phyloP scores from a whole-genome alignment of 2,797 vertebrate genomes.

The Microctenopoma lineatum region DNA sequence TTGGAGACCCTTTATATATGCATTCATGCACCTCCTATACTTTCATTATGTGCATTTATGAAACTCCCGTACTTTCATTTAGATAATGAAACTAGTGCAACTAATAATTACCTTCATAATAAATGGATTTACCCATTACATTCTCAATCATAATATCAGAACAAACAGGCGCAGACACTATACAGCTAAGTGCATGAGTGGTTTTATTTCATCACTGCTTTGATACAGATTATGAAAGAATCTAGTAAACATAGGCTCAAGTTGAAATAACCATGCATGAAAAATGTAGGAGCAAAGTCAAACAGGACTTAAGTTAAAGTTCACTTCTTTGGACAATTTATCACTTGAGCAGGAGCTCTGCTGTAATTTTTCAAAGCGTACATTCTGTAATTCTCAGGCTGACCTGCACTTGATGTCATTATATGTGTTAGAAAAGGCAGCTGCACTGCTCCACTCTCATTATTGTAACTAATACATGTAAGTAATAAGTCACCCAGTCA shows the following conservation, averaged over 20 bases:
- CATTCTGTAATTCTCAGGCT: constrained; percentile 30
- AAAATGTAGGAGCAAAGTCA: constrained; percentile 17
- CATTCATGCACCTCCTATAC: not conserved
- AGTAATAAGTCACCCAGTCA: not conserved
- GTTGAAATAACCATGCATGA: not conserved
- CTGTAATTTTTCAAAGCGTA: constrained; percentile 28
- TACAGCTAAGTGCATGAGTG: constrained; percentile 5
- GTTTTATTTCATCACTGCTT: not conserved
- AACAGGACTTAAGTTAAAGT: constrained; percentile 12
- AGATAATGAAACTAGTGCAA: constrained; percentile 6
- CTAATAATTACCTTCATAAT: not conserved
- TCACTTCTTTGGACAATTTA: constrained; percentile 15
- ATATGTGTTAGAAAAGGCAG: constrained; percentile 39
- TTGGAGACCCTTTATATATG: not conserved
- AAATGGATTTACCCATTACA: not conserved
- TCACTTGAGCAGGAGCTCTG: constrained; percentile 13
- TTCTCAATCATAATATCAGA: not conserved
- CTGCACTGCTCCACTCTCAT: constrained; percentile 22
- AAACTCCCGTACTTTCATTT: too few relatives aligned
- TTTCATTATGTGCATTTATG: not conserved
- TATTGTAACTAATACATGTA: constrained; percentile 1
- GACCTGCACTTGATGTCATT: constrained; percentile 38
- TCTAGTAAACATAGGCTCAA: constrained; percentile 3
- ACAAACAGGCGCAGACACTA: not conserved
- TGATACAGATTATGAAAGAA: constrained; percentile 6